Evolutionary conservation across 2,113 vertebrate genomes (phyloP), one percentile per base, ranked within the genome.

Genomic region (Odocoileus hemionus): DNA sequence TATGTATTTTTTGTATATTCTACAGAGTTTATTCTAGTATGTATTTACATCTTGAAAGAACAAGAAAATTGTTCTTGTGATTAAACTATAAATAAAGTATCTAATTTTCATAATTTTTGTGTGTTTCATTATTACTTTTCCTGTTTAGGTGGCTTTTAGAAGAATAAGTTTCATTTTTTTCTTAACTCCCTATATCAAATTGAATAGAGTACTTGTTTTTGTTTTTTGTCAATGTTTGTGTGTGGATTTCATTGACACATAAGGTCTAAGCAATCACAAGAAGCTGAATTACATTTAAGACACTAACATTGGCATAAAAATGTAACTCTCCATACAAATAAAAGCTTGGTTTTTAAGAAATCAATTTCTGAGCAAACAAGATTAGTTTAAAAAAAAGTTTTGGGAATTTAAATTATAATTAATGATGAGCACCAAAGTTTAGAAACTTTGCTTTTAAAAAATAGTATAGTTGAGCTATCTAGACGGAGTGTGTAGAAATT

Each of bases 21-120:
- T 95, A 99, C 98, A 99, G 99, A 99, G 99, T 99, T 98, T 99
- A 99, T 99, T 99, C 98, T 99, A 99, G 99, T 99, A 99, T 99
- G 99, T 99, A 99, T 99, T 99, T 99, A 99, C 99, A 36, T 89
- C 96, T 96, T 91, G 97, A 97, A 97, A 97, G 96, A 98, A 96
- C 96, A 98, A 98, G 97, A 94, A 97, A 92, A 97, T 92, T 94
- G 97, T 98, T 97, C 98, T 98, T 96, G 89, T 97, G 96, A 95
- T 96, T 98, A 98, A 98, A 98, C 98, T 99, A 99, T 99, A 98
- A 99, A 99, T 99, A 99, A 99, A 99, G 70, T 97, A 97, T 99
- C 97, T 99, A 99, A 99, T 99, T 99, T 99, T 99, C 98, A 3
- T 99, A 99, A 97, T 57, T 95, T 84, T 57, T 28, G 76, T 4